Percentiles rank a stretch among this genome's conserved stretches.
phyloP scores from a whole-genome alignment of 2,797 vertebrate genomes.

The Otolemur crassicaudatus region DNA sequence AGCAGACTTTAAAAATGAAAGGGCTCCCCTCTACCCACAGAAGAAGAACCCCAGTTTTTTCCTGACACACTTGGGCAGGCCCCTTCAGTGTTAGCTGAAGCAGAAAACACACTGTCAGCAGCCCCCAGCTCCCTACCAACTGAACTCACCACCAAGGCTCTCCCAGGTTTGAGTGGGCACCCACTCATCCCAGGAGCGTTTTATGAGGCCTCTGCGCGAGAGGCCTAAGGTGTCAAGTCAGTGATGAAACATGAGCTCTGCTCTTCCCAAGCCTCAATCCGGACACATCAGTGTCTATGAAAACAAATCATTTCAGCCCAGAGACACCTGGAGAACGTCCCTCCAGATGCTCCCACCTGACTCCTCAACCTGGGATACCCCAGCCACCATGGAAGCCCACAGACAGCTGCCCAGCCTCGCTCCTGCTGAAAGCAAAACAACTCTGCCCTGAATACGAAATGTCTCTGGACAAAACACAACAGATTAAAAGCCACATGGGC shows the following conservation, averaged over 20 bases:
- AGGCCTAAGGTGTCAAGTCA: rapidly evolving
- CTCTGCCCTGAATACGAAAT: background rate
- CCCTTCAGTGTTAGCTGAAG: background rate
- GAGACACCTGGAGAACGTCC: background rate
- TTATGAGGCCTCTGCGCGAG: background rate
- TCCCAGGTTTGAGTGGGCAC: background rate
- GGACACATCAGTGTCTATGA: background rate
- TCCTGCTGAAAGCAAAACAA: background rate
- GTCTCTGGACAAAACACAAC: too few species aligned
- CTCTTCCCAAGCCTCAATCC: background rate
- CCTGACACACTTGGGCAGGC: background rate
- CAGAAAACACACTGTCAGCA: background rate
- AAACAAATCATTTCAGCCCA: background rate
- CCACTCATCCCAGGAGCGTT: background rate
- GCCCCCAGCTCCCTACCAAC: background rate
- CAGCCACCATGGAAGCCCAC: rapidly evolving
- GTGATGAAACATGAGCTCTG: background rate
- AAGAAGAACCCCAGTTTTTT: background rate
- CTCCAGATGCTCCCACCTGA: background rate
- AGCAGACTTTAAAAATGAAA: background rate
- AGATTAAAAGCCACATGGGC: background rate
- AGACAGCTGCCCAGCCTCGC: background rate
- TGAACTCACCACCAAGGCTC: background rate
- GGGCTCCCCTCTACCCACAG: background rate
- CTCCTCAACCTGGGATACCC: background rate